Conservation (phyloP, 2,888 invertebrate species). For the Gymnoscelis rufifasciata region DNA sequence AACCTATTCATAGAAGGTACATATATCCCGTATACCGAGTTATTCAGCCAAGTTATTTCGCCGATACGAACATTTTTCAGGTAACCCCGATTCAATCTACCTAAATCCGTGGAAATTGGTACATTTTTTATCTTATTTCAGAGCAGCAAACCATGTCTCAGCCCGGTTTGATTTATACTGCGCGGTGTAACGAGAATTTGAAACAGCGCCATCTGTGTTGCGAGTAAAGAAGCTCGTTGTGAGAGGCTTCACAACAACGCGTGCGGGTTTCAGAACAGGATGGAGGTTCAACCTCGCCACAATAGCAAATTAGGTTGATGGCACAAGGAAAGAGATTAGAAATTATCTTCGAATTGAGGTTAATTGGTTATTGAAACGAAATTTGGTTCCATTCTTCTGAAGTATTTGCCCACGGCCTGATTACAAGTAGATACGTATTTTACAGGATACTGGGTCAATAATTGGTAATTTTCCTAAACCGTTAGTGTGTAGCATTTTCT, state of each 20-base stretch:
- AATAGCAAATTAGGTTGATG: neutral
- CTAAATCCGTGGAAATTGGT: conserved; percentile 8
- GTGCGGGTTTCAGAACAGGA: conserved; percentile 4
- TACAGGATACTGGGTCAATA: neutral
- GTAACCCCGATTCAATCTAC: conserved; percentile 8
- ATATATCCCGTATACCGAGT: neutral
- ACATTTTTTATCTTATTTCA: conserved; percentile 11
- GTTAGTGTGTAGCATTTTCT: too few relatives aligned
- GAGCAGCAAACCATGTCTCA: neutral
- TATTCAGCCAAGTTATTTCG: neutral
- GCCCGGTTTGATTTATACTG: neutral
- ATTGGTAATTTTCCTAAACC: too few relatives aligned
- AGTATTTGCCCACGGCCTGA: neutral
- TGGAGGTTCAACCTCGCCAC: neutral
- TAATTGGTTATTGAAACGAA: neutral
- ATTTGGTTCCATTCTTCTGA: neutral
- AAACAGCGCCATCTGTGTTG: conserved; percentile 14
- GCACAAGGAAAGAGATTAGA: neutral
- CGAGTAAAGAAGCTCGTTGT: conserved; percentile 7
- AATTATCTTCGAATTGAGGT: neutral
- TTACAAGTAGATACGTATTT: neutral
- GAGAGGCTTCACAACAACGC: neutral
- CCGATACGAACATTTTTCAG: conserved; percentile 1
- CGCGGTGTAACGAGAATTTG: neutral
- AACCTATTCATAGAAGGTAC: neutral